Base-by-base conservation (phyloP, 2,113 vertebrate genomes). In the Opisthocomus hoazin region DNA sequence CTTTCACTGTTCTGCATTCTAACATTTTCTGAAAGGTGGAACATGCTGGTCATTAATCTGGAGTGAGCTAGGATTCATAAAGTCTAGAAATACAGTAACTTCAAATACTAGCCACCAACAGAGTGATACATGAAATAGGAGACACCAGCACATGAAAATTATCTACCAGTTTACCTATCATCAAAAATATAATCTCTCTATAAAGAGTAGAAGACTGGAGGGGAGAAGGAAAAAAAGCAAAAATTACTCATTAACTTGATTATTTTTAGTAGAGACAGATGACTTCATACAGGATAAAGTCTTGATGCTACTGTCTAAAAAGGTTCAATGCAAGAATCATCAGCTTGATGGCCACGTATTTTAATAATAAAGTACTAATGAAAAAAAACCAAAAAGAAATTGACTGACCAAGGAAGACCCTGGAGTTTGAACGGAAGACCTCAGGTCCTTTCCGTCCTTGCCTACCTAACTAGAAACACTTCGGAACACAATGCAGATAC, bases 201-300 rank as follows among this genome's bases (percentile, higher is more conserved):
- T n/a, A 57, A 58, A 57, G 15, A 76, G 11, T 12, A 61, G 24
- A 79, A 41, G 7, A 41, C 34, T n/a, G n/a, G n/a, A n/a, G n/a
- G n/a, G n/a, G n/a, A n/a, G 37, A 37, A 13, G 1, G 0, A 4
- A 27, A 13, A 58, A 56, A 45, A 10, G 4, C 2, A 13, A 43
- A 75, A 64, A 27, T 10, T 46, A 3, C 1, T 77, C 9, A 78
- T 50, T 63, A 79, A n/a, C 7, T 17, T 48, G 13, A 29, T 66
- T 61, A 57, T 63, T 74, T 71, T 94, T 84, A 77, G 71, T 21
- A 74, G 12, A 46, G 3, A 20, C 2, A 75, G 13, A 45, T 17
- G 1, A 20, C 11, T 57, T 74, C n/a, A 45, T 19, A 30, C 6
- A 63, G 22, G 17, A 30, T 27, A 41, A 64, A 79, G 11, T 32